Base-by-base conservation (phyloP, 2,113 vertebrate genomes). In the Microtus ochrogaster region DNA sequence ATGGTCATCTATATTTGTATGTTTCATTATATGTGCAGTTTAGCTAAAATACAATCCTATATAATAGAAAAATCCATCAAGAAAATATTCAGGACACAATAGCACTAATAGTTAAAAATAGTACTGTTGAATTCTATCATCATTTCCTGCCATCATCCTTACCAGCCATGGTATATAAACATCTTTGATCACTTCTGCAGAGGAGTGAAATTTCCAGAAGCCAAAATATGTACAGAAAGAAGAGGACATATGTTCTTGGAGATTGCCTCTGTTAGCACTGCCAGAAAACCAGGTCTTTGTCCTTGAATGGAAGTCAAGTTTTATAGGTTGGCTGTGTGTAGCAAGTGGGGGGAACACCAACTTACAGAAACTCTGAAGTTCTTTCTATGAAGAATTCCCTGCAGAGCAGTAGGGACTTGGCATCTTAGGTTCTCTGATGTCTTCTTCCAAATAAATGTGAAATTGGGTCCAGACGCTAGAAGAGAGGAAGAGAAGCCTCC, bases 251-350 rank as follows among this genome's bases (percentile, higher is more conserved):
- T 65, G 52, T 85, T 70, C 66, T 76, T 24, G 78, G 24, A 44
- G 33, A 72, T 11, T 89, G 16, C 91, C 16, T 83, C 58, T 76
- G 73, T 70, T 0, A 1, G 26, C 49, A 22, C 55, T 58, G 30
- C 77, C 91, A 89, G 89, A 36, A 95, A 90, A 44, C 65, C 89
- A 90, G 81, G 44, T 74, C 85, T 96, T 76, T 90, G 72, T 21
- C 86, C 49, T 47, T 44, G 58, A 77, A 36, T 22, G 0, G 17
- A 81, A 66, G 33, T 65, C 77, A 94, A 6, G 33, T 16, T 72
- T 90, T 65, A 33, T 26, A 63, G 41, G 58, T 49, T 66, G 91
- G 58, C 68, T 19, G 17, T 26, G 72, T 26, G 24, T 52, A 70
- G 30, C 74, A 9, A 1, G 7, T 5, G 3, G 14, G 7, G 36